Conservation (phyloP, 2,888 invertebrate species). For the Heliconius ethilla region DNA sequence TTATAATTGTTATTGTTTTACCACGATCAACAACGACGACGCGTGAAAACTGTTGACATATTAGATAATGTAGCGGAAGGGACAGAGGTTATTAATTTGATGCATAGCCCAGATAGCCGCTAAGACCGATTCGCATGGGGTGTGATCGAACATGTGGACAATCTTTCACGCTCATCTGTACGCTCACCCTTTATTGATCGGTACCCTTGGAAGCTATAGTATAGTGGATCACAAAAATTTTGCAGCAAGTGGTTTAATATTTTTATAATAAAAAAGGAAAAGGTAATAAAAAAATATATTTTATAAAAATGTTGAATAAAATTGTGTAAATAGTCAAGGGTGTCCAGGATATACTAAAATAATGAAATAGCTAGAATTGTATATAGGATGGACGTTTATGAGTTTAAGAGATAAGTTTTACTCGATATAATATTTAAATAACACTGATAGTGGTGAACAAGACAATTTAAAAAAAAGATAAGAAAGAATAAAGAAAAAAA, state of each 20-base stretch:
- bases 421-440: too few relatives aligned
- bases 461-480: too few relatives aligned
- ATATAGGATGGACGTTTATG: too few relatives aligned
- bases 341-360: too few relatives aligned
- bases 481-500: too few relatives aligned
- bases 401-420: too few relatives aligned
- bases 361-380: too few relatives aligned
- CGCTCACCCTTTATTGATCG: conserved; percentile 76
- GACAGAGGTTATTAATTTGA: conserved; percentile 73
- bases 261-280: background rate
- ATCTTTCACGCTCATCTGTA: conserved; percentile 82
- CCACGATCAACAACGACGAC: conserved; percentile 35
- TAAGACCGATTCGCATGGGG: conserved; percentile 60
- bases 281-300: background rate
- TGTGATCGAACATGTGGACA: conserved; percentile 78
- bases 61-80: conserved; percentile 66
- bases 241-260: background rate
- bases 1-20: conserved; percentile 19
- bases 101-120: conserved; percentile 67
- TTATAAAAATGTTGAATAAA: background rate
- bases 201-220: conserved; percentile 57
- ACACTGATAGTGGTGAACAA: too few relatives aligned
- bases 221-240: conserved; percentile 53
- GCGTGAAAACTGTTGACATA: conserved; percentile 62
- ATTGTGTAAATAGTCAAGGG: background rate